phyloP scores from a whole-genome alignment of 1,140 invertebrate genomes.

The Orchestia grillus region DNA sequence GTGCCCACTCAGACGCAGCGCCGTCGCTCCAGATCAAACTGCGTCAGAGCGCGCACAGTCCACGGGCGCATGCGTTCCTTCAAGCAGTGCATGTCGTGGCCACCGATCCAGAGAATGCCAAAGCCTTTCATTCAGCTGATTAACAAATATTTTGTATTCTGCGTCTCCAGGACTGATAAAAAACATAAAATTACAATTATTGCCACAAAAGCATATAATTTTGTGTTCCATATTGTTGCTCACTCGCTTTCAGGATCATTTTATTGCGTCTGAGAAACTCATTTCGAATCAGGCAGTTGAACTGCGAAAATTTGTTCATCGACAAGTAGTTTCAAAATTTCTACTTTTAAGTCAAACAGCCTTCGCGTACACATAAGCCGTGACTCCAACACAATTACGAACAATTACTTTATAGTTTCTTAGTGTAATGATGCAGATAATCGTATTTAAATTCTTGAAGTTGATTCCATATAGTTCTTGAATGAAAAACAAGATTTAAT shows the following conservation, averaged over 20 bases:
- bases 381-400: neutral
- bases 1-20: too few species aligned
- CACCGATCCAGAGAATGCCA: too few species aligned
- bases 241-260: neutral
- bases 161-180: neutral
- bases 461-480: neutral
- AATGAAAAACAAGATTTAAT: neutral
- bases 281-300: neutral
- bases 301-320: neutral
- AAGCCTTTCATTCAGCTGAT: neutral
- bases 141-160: neutral
- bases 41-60: too few species aligned
- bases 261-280: neutral
- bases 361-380: neutral
- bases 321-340: neutral
- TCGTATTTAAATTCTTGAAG: neutral
- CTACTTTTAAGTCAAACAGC: neutral
- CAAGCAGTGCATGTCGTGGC: too few species aligned
- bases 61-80: too few species aligned
- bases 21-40: too few species aligned
- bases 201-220: neutral
- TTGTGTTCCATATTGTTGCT: neutral
- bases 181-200: neutral
- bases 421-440: neutral
- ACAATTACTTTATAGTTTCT: neutral